phyloP scores from a whole-genome alignment of 1,140 invertebrate genomes.

The Galleria mellonella region DNA sequence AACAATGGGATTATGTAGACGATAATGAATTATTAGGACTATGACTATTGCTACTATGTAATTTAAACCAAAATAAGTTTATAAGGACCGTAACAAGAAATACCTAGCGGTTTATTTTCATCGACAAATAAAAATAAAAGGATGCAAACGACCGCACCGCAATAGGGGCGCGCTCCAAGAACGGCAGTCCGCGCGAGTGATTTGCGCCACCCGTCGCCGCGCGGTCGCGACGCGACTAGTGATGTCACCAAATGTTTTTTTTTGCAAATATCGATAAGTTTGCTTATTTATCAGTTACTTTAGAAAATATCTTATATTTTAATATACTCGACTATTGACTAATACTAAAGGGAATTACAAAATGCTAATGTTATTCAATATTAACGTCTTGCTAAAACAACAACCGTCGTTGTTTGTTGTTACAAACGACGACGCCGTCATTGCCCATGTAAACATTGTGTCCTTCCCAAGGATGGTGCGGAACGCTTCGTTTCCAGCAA shows the following conservation, averaged over 20 bases:
- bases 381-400: too few species aligned
- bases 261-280: conserved; percentile 44
- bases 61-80: background rate
- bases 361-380: too few species aligned
- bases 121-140: conserved; percentile 36
- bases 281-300: background rate
- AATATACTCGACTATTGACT: background rate
- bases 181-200: conserved; percentile 69
- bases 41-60: too few species aligned
- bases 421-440: conserved; percentile 4
- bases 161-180: conserved; percentile 40
- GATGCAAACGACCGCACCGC: conserved; percentile 25
- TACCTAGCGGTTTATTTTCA: conserved; percentile 11
- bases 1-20: too few species aligned
- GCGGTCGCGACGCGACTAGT: conserved; percentile 49
- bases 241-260: conserved; percentile 24
- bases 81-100: conserved; percentile 14
- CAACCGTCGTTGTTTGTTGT: background rate
- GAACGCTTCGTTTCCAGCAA: conserved; percentile 29
- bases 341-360: background rate
- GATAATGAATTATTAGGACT: background rate
- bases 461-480: conserved; percentile 16
- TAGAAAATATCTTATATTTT: too few species aligned
- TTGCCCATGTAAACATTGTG: conserved; percentile 14
- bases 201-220: conserved; percentile 60